Conservation (phyloP, 2,888 invertebrate genomes). For the Macaria notata region DNA sequence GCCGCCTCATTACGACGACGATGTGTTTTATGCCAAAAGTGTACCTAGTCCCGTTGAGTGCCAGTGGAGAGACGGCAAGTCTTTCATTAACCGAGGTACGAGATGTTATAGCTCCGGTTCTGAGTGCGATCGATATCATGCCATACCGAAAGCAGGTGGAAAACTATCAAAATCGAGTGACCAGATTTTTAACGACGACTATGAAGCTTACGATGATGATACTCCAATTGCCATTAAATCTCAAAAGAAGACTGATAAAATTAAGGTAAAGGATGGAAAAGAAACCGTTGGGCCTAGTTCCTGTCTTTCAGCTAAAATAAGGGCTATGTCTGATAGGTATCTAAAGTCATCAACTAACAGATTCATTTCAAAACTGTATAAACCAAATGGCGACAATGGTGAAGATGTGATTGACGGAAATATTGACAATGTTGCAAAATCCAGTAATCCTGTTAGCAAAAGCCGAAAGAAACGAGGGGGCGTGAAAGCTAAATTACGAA, state of each 20-base stretch:
- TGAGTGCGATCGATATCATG: conserved; percentile 75
- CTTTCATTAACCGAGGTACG: conserved; percentile 66
- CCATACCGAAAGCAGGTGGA: conserved; percentile 68
- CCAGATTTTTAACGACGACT: conserved; percentile 79
- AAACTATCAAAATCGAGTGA: conserved; percentile 79
- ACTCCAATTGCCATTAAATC: conserved; percentile 57
- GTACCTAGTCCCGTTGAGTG: conserved; percentile 62
- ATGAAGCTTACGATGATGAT: conserved; percentile 61
- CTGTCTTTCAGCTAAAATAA: conserved; percentile 86
- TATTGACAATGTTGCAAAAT: conserved; percentile 59
- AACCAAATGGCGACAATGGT: conserved; percentile 66
- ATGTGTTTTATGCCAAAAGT: conserved; percentile 71
- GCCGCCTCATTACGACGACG: conserved; percentile 72
- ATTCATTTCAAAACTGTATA: conserved; percentile 86
- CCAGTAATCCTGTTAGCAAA: conserved; percentile 55
- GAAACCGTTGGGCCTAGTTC: conserved; percentile 80
- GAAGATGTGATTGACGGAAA: conserved; percentile 50
- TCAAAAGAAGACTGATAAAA: conserved; percentile 76
- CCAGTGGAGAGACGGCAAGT: conserved; percentile 68
- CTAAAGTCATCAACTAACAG: conserved; percentile 86
- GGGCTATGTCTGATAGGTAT: conserved; percentile 88
- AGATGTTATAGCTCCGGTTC: conserved; percentile 79
- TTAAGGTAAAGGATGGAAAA: conserved; percentile 70
- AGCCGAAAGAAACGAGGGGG: conserved; percentile 69
- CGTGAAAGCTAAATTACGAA: conserved; percentile 82